Conservation (phyloP, 2,888 invertebrate species). For the Tillus elongatus region DNA sequence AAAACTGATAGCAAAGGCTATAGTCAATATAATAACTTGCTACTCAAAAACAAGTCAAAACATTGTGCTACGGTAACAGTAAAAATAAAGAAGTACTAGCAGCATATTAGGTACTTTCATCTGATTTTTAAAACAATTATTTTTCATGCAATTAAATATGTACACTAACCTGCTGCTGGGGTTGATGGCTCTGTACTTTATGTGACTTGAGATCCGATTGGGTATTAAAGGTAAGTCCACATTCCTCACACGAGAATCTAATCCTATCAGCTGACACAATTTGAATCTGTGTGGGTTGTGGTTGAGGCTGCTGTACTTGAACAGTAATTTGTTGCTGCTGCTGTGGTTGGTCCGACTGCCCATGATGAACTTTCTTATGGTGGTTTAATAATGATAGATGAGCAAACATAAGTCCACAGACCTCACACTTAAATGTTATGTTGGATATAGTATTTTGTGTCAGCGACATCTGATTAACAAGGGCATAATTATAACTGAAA, state of each 20-base stretch:
- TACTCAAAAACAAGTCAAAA: too few species aligned
- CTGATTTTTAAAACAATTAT: too few species aligned
- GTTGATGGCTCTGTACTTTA: constrained; percentile 44
- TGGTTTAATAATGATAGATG: constrained; percentile 75
- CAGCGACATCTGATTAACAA: constrained; percentile 75
- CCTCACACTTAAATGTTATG: constrained; percentile 81
- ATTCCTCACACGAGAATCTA: constrained; percentile 40
- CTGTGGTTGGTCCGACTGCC: constrained; percentile 43
- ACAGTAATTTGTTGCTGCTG: constrained; percentile 36
- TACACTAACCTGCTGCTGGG: constrained; percentile 33
- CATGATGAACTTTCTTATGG: constrained; percentile 73
- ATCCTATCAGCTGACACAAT: constrained; percentile 50
- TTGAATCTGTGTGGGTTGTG: constrained; percentile 47
- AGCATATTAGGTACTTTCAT: too few species aligned
- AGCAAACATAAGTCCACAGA: constrained; percentile 77
- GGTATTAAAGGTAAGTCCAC: constrained; percentile 39
- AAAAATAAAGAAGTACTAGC: too few species aligned
- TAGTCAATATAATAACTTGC: too few species aligned
- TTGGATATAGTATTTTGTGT: constrained; percentile 69
- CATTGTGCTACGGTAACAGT: too few species aligned
- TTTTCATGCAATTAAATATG: too few species aligned
- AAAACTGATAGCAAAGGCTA: too few species aligned
- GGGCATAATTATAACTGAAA: constrained; percentile 71
- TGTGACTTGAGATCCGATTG: constrained; percentile 40
- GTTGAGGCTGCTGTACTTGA: constrained; percentile 36